Conservation (phyloP, 2,113 vertebrate species). For the Strigops habroptila region DNA sequence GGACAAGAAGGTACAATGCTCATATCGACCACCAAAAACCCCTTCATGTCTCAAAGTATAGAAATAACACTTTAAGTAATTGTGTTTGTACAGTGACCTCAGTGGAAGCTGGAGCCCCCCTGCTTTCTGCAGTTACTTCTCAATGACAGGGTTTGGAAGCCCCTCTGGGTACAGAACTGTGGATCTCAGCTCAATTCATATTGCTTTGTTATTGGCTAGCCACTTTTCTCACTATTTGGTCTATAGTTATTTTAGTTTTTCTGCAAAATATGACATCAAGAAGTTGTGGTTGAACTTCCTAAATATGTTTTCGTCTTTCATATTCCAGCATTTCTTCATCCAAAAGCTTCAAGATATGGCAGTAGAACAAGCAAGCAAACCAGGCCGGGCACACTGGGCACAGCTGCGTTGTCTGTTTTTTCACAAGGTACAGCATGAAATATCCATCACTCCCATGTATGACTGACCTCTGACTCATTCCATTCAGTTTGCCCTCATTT, state of each 20-base stretch:
- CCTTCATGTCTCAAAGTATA: not conserved
- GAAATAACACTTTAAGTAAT: not conserved
- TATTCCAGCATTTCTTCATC: not conserved
- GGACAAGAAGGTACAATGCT: not conserved
- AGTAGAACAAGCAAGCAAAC: not conserved
- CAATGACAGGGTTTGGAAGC: not conserved
- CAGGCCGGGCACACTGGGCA: not conserved
- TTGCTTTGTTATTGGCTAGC: not conserved
- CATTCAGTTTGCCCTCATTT: not conserved
- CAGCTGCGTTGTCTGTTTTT: not conserved
- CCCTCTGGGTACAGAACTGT: rapidly evolving
- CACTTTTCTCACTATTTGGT: not conserved
- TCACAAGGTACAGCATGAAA: not conserved
- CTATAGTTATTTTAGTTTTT: not conserved
- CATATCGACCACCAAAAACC: not conserved
- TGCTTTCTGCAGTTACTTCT: not conserved
- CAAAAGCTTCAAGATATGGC: not conserved
- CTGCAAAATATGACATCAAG: not conserved
- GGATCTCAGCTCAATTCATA: not conserved
- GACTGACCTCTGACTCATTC: not conserved
- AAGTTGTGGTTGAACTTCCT: not conserved
- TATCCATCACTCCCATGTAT: not conserved
- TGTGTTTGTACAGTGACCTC: not conserved
- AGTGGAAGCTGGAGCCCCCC: not conserved
- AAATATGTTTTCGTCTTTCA: not conserved